Conservation (phyloP, 1,140 invertebrate species). For the Aphelinus atriplicis region DNA sequence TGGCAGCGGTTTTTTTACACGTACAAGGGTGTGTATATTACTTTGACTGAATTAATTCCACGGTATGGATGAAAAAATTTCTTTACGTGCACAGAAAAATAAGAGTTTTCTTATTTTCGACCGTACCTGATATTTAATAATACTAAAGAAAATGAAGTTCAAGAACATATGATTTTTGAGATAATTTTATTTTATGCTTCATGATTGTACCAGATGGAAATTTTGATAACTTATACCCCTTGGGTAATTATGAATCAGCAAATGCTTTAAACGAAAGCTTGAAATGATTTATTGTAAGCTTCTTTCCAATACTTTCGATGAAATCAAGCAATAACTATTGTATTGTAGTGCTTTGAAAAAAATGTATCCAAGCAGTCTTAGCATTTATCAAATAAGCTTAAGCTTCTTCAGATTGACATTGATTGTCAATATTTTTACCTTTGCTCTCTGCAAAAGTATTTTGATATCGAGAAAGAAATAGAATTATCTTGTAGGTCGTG, state of each 20-base stretch:
- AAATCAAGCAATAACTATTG: not conserved
- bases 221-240: too few relatives aligned
- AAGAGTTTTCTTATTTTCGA: not conserved
- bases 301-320: not conserved
- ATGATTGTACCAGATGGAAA: too few relatives aligned
- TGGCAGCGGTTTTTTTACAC: too few relatives aligned
- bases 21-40: too few relatives aligned
- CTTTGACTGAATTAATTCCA: too few relatives aligned
- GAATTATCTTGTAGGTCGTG: not conserved
- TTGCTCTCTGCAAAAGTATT: conserved; percentile 8
- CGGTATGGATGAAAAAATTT: too few relatives aligned
- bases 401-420: conserved; percentile 2
- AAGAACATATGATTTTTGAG: too few relatives aligned
- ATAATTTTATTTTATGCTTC: too few relatives aligned
- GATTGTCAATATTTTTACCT: not conserved
- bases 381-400: not conserved
- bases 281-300: conserved; percentile 1
- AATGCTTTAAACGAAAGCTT: conserved; percentile 8
- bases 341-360: conserved; percentile 15
- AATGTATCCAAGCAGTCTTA: not conserved
- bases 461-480: not conserved
- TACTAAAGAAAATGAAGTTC: too few relatives aligned
- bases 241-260: not conserved
- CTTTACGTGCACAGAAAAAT: not conserved
- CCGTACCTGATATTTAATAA: too few relatives aligned